These are phyloP conservation scores for Sebastes vulpes DNA, from an alignment of 2,797 vertebrate species.

Conservation along the genomic window DNA sequence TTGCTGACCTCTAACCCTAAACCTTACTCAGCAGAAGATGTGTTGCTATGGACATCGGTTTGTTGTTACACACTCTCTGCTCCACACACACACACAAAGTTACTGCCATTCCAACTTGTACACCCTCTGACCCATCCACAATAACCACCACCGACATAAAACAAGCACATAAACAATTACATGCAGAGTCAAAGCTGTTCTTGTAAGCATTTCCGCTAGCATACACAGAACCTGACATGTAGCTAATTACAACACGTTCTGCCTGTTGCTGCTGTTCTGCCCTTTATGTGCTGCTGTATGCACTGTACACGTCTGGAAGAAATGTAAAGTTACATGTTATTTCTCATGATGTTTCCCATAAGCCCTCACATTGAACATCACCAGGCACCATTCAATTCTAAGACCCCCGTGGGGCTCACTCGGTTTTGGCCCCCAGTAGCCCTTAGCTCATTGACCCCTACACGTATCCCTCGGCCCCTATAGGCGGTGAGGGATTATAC, in stretches of 20 bases:
- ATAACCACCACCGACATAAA: neutral
- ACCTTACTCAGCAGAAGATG: slow-evolving; percentile 18
- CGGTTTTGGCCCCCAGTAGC: slow-evolving; percentile 62
- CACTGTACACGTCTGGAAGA: slow-evolving; percentile 10
- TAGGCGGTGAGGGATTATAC: slow-evolving; percentile 75
- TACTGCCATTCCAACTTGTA: neutral
- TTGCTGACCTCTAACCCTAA: slow-evolving; percentile 39
- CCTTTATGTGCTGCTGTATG: slow-evolving; percentile 13
- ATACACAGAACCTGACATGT: slow-evolving; percentile 1
- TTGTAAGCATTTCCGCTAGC: slow-evolving; percentile 30
- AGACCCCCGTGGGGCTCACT: slow-evolving; percentile 72
- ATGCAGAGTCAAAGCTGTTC: slow-evolving; percentile 8
- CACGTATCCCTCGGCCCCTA: slow-evolving; percentile 65
- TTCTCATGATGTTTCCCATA: slow-evolving; percentile 56
- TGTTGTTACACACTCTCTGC: slow-evolving; percentile 17
- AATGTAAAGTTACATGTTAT: slow-evolving; percentile 53
- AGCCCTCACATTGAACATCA: slow-evolving; percentile 66
- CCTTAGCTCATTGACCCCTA: slow-evolving; percentile 75
- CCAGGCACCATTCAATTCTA: slow-evolving; percentile 62
- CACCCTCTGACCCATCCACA: neutral
- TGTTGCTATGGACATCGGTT: slow-evolving; percentile 25
- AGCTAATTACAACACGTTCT: slow-evolving; percentile 22
- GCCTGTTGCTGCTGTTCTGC: slow-evolving; percentile 41
- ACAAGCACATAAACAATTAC: neutral
- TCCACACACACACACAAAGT: neutral